Conservation (phyloP, 2,797 vertebrate species). For the Hafferia zeledoni region DNA sequence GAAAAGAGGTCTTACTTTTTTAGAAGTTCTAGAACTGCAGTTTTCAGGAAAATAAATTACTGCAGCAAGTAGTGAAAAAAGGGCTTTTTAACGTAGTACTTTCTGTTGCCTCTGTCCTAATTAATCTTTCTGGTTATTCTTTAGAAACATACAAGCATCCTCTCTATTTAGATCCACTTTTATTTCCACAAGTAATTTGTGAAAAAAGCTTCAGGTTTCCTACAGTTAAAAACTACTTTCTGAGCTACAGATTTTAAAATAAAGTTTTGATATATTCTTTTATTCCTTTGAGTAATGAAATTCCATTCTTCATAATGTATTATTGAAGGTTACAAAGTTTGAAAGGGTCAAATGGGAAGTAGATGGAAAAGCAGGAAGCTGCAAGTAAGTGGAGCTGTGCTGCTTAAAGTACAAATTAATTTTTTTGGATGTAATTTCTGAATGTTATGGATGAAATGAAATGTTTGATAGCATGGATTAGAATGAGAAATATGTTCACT, state of each 20-base stretch:
- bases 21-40: not conserved
- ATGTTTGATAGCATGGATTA: not conserved
- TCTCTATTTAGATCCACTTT: not conserved
- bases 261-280: not conserved
- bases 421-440: not conserved
- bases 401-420: not conserved
- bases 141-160: not conserved
- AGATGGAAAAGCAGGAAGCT: not conserved
- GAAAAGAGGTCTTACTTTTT: not conserved
- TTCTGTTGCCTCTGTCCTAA: not conserved
- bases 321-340: not conserved
- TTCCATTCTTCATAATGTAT: not conserved
- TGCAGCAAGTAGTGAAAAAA: not conserved
- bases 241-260: not conserved
- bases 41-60: not conserved
- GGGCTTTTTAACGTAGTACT: not conserved
- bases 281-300: not conserved
- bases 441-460: not conserved
- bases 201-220: not conserved
- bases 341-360: not conserved
- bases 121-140: not conserved
- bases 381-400: not conserved
- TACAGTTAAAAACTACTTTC: not conserved
- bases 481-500: not conserved
- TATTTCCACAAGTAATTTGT: not conserved